Evolutionary conservation across 2,888 invertebrate genomes (phyloP).

Genomic region (Microplitis manilae): DNA sequence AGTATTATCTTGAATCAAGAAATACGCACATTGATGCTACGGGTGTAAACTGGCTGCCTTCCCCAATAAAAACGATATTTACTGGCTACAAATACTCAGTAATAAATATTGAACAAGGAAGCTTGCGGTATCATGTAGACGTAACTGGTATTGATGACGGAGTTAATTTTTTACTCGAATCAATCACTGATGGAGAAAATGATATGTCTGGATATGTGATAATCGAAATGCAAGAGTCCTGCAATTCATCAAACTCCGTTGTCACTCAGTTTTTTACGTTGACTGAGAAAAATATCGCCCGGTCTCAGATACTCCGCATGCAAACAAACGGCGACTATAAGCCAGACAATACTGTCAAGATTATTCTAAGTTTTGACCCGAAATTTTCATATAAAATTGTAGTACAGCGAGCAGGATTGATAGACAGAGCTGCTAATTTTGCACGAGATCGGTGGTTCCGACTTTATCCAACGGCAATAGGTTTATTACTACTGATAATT

Average conservation of each 20-base stretch:
- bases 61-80: background rate
- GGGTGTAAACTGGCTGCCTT: background rate
- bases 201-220: conserved; percentile 21
- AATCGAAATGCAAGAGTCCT: conserved; percentile 61
- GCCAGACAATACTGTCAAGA: conserved; percentile 68
- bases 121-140: background rate
- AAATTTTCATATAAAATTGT: conserved; percentile 77
- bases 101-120: background rate
- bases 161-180: background rate
- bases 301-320: conserved; percentile 75
- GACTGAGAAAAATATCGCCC: conserved; percentile 68
- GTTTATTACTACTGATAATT: conserved; percentile 71
- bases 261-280: conserved; percentile 49
- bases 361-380: conserved; percentile 80
- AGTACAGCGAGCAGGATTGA: conserved; percentile 68
- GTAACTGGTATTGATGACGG: conserved; percentile 10
- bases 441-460: conserved; percentile 70
- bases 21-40: conserved; percentile 41
- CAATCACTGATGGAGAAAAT: background rate
- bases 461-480: conserved; percentile 78
- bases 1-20: conserved; percentile 51
- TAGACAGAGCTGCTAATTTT: conserved; percentile 63
- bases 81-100: background rate
- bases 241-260: conserved; percentile 57
- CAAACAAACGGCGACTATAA: conserved; percentile 71